A percentile compares a stretch with the other conserved stretches of the same genome.
These are phyloP conservation scores for Cephalotes varians DNA, from an alignment of 2,888 invertebrate genomes.

Conservation along the genomic window DNA sequence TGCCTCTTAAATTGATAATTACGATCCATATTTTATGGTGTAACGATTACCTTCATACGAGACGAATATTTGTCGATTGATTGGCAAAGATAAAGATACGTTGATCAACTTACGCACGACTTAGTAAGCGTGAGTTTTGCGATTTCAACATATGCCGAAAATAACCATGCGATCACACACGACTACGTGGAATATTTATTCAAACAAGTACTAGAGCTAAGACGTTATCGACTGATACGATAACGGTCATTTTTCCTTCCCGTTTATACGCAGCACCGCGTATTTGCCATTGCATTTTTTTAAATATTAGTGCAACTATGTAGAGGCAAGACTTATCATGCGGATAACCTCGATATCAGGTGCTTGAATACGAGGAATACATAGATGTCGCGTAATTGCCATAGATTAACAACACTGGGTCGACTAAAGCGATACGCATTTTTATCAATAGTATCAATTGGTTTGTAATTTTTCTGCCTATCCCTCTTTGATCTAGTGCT, in stretches of 20 bases:
- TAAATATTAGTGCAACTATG: constrained; percentile 69
- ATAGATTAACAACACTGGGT: constrained; percentile 55
- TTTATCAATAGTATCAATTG: constrained; percentile 64
- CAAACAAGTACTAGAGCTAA: constrained; percentile 69
- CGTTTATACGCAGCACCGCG: constrained; percentile 17
- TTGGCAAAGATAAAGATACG: background rate
- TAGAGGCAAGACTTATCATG: constrained; percentile 46
- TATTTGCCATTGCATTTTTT: constrained; percentile 64
- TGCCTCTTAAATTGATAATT: background rate
- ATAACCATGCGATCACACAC: constrained; percentile 71
- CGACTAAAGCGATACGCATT: constrained; percentile 50
- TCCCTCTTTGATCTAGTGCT: constrained; percentile 31
- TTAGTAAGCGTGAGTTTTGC: constrained; percentile 60
- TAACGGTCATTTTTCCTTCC: constrained; percentile 65
- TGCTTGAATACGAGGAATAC: constrained; percentile 36
- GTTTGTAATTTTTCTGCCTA: constrained; percentile 48
- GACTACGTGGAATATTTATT: constrained; percentile 77
- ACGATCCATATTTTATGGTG: background rate
- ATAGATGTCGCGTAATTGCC: constrained; percentile 58
- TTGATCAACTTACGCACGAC: background rate
- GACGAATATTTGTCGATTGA: background rate
- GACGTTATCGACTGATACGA: constrained; percentile 73
- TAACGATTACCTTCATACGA: background rate
- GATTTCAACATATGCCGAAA: constrained; percentile 68
- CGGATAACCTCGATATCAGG: constrained; percentile 40